Evolutionary conservation across 2,888 invertebrate species (phyloP), one percentile per base, ranked within the genome.

Genomic region (Crossocerus cetratus): DNA sequence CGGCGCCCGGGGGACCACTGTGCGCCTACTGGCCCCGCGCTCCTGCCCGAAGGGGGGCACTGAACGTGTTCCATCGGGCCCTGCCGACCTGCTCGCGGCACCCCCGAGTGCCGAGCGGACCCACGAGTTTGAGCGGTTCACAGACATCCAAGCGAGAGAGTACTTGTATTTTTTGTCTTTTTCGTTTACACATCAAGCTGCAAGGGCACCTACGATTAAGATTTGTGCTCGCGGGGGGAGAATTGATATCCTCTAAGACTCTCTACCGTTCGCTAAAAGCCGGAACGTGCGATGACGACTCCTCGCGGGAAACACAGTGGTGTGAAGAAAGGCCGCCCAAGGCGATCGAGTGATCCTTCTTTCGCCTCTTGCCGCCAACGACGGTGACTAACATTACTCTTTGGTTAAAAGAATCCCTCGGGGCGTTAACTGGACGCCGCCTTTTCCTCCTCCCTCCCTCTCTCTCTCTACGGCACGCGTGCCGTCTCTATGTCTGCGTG

Each of bases 341-440:
- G 71, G 70, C 68, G 63, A 62, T 71, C 65, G 60, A 68, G 49
- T 21, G 21, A 11, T 32, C 14, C 2, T 11, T 3, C n/a, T 23
- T 23, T 23, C 57, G 3, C 32, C 32, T 2, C 3, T 59, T 60
- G 14, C 42, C 32, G 56, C 70, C 59, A 68, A 72, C 60, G 58
- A 67, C 75, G 69, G 63, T 74, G 78, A 77, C 74, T 81, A 88
- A 87, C 83, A 85, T 86, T 89, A 88, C 81, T 88, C 88, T 88
- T 88, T 89, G 89, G 88, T 88, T 88, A 86, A 84, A 88, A 88
- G 84, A 84, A 86, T 84, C 84, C 82, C 78, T 78, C 80, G 77
- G 77, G 72, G 72, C 70, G 68, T 65, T 32, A 45, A 21, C 0
- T 53, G 32, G 21, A 23, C 21, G 32, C 32, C 32, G 11, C 32